Evolutionary conservation across 2,888 invertebrate species (phyloP), one percentile per base, ranked within the genome.

Genomic region (Eugnorisma glareosa): DNA sequence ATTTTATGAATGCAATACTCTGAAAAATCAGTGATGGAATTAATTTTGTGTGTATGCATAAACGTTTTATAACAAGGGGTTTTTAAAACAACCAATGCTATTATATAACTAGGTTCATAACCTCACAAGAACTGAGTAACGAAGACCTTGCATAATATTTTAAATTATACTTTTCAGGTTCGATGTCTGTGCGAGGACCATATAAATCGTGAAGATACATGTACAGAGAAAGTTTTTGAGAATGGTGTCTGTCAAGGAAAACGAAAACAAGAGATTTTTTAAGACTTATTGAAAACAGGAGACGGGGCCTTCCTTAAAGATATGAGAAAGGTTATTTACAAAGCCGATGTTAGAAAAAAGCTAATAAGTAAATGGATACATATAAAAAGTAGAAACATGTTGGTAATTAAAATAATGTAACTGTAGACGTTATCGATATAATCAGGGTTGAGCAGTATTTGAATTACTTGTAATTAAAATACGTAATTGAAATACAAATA

Each of bases 401-500:
- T 45, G 18, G 6, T 18, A 18, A 45, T 1, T 45, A 45, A 45
- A 18, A 45, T 45, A 45, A 45, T 45, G 45, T 45, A 43, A 43
- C 43, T 43, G 43, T 43, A 15, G n/a, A n/a, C n/a, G n/a, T n/a
- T n/a, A n/a, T n/a, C n/a, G n/a, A n/a, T n/a, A n/a, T n/a, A 35
- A 35, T 37, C 37, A 37, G 37, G 4, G 37, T 37, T 37, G 37
- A 7, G 37, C 51, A 68, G 69, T 54, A 73, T 68, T 88, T 86
- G 75, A 85, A 86, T 82, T 80, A 83, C 83, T 84, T 86, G 83
- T 87, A 88, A 89, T 89, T 88, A 89, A 89, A 89, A 89, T 90
- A 90, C 87, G 89, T 89, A 88, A 88, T 90, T 90, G 89, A 90
- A 89, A 90, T 87, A 86, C 88, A 87, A 88, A 86, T 45, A 71